These are phyloP conservation scores for Myanophis thanlyinensis DNA, from an alignment of 2,113 vertebrate genomes.

Conservation along the genomic window DNA sequence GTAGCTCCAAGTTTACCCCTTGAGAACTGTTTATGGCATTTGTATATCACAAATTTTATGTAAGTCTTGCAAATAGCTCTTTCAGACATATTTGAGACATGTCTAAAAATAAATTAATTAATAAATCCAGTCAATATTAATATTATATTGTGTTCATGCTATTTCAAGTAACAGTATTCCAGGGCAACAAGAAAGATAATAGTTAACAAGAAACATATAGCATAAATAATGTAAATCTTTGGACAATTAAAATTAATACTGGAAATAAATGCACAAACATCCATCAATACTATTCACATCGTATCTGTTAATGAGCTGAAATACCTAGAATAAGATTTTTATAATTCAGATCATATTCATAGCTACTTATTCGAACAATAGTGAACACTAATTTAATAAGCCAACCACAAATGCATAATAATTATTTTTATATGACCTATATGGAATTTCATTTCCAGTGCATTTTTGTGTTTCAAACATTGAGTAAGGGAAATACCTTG, in stretches of 20 bases:
- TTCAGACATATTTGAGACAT: slow-evolving; percentile 25
- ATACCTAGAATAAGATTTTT: slow-evolving; percentile 3
- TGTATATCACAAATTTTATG: slow-evolving; percentile 51
- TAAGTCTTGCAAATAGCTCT: slow-evolving; percentile 52
- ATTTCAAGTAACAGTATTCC: slow-evolving; percentile 55
- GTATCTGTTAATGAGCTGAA: slow-evolving; percentile 30
- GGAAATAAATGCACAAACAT: not conserved
- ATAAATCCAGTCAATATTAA: slow-evolving; percentile 53
- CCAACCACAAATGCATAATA: slow-evolving; percentile 58
- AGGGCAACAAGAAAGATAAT: slow-evolving; percentile 55
- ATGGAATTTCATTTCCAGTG: slow-evolving; percentile 40
- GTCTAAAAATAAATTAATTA: slow-evolving; percentile 33
- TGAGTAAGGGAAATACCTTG: not conserved
- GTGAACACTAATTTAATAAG: slow-evolving; percentile 23
- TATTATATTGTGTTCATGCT: slow-evolving; percentile 20
- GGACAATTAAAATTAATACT: slow-evolving; percentile 22
- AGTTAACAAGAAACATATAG: slow-evolving; percentile 14
- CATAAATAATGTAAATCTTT: slow-evolving; percentile 8
- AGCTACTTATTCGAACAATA: slow-evolving; percentile 1
- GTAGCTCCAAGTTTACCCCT: slow-evolving; percentile 50
- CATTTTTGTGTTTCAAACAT: slow-evolving; percentile 44
- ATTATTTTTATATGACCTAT: not conserved
- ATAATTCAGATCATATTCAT: slow-evolving; percentile 8
- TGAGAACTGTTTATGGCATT: slow-evolving; percentile 57
- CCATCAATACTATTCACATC: slow-evolving; percentile 28